phyloP scores from a whole-genome alignment of 2,888 invertebrate species.

The Lithophane socia region DNA sequence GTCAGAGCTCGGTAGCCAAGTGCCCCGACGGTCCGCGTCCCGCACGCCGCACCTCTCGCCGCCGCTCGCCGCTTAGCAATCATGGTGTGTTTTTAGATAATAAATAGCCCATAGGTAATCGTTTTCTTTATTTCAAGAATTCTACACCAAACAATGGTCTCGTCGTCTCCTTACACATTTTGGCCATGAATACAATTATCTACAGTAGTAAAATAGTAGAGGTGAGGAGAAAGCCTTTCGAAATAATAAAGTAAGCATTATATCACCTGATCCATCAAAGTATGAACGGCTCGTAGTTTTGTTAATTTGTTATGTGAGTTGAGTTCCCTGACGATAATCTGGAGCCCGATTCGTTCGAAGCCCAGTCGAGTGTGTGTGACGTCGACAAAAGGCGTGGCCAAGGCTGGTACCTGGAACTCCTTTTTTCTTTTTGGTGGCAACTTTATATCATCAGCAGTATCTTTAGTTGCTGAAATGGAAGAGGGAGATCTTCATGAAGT shows the following conservation, averaged over 20 bases:
- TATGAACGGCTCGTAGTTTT: conserved; percentile 84
- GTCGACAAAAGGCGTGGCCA: conserved; percentile 82
- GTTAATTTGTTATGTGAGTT: conserved; percentile 77
- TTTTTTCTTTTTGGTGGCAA: conserved; percentile 76
- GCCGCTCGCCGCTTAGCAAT: no score
- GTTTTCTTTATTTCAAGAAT: not conserved
- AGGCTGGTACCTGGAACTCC: conserved; percentile 84
- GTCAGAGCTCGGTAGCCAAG: no score
- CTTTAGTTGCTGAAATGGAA: conserved; percentile 10
- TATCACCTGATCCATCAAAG: conserved; percentile 81
- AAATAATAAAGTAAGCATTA: not conserved
- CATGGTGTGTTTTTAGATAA: not conserved
- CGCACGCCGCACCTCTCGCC: no score
- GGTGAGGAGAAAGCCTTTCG: not conserved
- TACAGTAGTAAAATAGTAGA: not conserved
- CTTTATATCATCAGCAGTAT: not conserved
- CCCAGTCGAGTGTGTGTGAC: conserved; percentile 80
- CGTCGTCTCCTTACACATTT: not conserved
- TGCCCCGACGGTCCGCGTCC: no score
- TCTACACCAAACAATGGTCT: not conserved
- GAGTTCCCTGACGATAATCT: conserved; percentile 80
- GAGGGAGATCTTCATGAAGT: not conserved
- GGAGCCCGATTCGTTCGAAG: conserved; percentile 81
- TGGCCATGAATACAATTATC: not conserved
- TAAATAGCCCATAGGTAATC: not conserved